phyloP scores from a whole-genome alignment of 2,113 vertebrate genomes.

The Reinhardtius hippoglossoides region DNA sequence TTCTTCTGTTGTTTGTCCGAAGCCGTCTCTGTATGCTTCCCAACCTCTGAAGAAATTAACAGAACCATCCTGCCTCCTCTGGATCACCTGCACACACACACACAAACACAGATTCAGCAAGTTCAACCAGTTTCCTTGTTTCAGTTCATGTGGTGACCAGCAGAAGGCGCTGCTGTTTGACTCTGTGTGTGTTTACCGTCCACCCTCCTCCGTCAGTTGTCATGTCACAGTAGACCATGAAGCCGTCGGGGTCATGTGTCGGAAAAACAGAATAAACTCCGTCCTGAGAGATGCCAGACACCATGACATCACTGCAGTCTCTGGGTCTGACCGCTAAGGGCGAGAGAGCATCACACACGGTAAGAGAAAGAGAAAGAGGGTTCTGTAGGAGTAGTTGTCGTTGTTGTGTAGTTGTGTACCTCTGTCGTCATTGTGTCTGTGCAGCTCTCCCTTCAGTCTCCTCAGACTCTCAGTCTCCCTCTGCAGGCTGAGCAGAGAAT shows the following conservation, averaged over 20 bases:
- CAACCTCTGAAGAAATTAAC: conserved; percentile 92
- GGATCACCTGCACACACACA: conserved; percentile 85
- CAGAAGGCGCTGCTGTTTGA: not conserved
- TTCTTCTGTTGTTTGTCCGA: conserved; percentile 79
- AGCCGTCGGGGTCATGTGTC: conserved; percentile 42
- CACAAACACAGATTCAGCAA: not conserved
- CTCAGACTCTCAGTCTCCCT: conserved; percentile 82
- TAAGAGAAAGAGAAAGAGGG: not conserved
- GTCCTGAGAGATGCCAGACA: conserved; percentile 26
- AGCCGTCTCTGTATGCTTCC: conserved; percentile 89
- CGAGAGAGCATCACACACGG: not conserved
- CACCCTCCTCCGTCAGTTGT: conserved; percentile 71
- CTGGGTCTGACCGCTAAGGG: conserved; percentile 45
- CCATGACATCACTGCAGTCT: conserved; percentile 63
- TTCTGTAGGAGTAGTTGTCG: not conserved
- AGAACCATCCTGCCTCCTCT: conserved; percentile 88
- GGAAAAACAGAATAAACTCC: conserved; percentile 73
- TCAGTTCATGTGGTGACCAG: no score
- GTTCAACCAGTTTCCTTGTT: no score
- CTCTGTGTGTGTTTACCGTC: conserved; percentile 51
- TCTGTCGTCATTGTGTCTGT: conserved; percentile 56
- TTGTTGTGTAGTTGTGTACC: not conserved
- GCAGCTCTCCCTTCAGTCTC: conserved; percentile 85
- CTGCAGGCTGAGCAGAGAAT: conserved; percentile 88
- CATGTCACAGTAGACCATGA: conserved; percentile 76